Conservation (phyloP, 2,888 invertebrate genomes). For the Conus canariensis region DNA sequence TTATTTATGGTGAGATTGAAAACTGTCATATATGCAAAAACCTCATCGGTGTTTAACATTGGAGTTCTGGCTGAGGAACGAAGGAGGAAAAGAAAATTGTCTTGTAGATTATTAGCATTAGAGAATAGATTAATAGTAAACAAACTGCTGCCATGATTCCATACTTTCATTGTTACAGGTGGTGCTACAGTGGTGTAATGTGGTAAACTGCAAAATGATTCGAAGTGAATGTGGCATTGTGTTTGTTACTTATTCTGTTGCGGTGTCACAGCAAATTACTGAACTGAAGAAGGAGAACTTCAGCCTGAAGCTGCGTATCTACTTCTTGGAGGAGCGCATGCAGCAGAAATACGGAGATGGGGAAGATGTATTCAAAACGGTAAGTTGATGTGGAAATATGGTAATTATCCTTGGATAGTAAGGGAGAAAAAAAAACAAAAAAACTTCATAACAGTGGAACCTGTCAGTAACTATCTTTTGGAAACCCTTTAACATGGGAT, state of each 20-base stretch:
- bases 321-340: conserved; percentile 92
- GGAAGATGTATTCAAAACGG: conserved; percentile 85
- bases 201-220: too few species aligned
- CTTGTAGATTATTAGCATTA: too few species aligned
- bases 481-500: too few species aligned
- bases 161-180: too few species aligned
- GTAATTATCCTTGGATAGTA: background rate
- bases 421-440: background rate
- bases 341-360: conserved; percentile 85
- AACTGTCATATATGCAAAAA: too few species aligned
- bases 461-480: background rate
- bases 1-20: too few species aligned
- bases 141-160: too few species aligned
- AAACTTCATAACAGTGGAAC: background rate
- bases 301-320: conserved; percentile 92
- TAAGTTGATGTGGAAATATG: conserved; percentile 51
- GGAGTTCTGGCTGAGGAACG: too few species aligned
- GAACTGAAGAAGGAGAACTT: conserved; percentile 94
- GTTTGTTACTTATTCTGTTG: background rate
- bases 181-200: too few species aligned
- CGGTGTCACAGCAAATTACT: conserved; percentile 85
- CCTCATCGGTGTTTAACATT: too few species aligned
- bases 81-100: too few species aligned
- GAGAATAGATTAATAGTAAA: too few species aligned
- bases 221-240: background rate